Evolutionary conservation across 1,140 invertebrate genomes (phyloP), one percentile per base, ranked within the genome.

Genomic region (Drosophila melanogaster): DNA sequence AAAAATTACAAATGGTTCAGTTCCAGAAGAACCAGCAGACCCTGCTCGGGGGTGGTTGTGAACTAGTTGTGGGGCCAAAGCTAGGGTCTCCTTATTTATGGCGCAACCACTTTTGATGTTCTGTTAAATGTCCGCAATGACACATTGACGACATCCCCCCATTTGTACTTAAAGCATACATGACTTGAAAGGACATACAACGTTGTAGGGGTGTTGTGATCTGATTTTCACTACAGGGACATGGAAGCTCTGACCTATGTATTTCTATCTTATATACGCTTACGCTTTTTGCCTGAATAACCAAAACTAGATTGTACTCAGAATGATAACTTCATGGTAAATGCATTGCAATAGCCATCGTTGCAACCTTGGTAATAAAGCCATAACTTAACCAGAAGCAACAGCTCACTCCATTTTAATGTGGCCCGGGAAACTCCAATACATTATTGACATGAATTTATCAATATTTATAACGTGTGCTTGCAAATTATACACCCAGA

Each of bases 1-100:
- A 85, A 90, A 89, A 85, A 89, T 89, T 89, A 89, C 84, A 84
- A 90, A 80, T 84, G 77, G 64, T 60, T 50, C 41, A 46, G 81
- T 41, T 69, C 71, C 55, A 74, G 59, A 40, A 58, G n/a, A 33
- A 33, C 22, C 10, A 71, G 17, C 14, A 12, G 12, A 38, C 26
- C 12, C n/a, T 11, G 12, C 14, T 15, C 12, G n/a, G 12, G 40
- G 19, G 4, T 41, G 49, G 22, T 15, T 14, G 41, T 38, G 38
- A 24, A 38, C 33, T 37, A 46, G 44, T 24, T 40, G 17, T 43
- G 53, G 17, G 54, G 37, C 41, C 65, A 51, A 24, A 53, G 70
- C 51, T 64, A 58, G 58, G 47, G 64, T 55, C 51, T 58, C 49
- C 69, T 76, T 85, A 89, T 90, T 90, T 90, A 89, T 90, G 77